Percentiles rank a stretch among this genome's conserved stretches.
phyloP scores from a whole-genome alignment of 2,113 vertebrate species.

The Rhizomys pruinosus region DNA sequence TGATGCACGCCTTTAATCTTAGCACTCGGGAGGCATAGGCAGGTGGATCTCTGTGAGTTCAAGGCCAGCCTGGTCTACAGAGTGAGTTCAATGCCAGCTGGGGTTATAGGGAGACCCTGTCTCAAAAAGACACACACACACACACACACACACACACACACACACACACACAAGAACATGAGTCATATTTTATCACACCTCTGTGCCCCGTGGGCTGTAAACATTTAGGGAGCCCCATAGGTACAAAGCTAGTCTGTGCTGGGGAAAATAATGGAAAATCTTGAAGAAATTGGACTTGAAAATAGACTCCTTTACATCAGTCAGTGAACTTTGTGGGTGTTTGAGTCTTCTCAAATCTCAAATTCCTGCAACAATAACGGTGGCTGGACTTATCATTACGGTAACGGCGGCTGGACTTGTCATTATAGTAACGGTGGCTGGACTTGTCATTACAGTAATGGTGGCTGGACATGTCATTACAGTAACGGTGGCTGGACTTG shows the following conservation, averaged over 20 bases:
- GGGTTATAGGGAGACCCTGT: no score
- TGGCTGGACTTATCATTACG: slow-evolving; percentile 55
- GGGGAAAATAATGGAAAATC: slow-evolving; percentile 73
- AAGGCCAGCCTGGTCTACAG: no score
- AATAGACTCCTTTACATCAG: slow-evolving; percentile 71
- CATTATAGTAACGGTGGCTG: slow-evolving; percentile 55
- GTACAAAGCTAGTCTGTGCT: slow-evolving; percentile 66
- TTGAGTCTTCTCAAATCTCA: slow-evolving; percentile 72
- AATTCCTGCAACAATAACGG: slow-evolving; percentile 42
- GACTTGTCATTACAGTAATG: slow-evolving; percentile 55
- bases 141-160: no score
- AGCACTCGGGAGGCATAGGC: no score
- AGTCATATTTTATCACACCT: slow-evolving; percentile 75
- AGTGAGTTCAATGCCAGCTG: no score
- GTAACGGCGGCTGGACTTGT: slow-evolving; percentile 60
- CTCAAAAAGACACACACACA: no score
- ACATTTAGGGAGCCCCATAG: slow-evolving; percentile 77
- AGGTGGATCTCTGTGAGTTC: no score
- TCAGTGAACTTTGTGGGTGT: slow-evolving; percentile 66
- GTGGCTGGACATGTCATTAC: slow-evolving; percentile 59
- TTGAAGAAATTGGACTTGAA: slow-evolving; percentile 70
- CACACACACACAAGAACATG: no score
- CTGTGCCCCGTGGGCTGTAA: slow-evolving; percentile 77
- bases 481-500: slow-evolving; percentile 58
- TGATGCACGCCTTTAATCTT: no score